Evolutionary conservation across 2,888 invertebrate species (phyloP).

Genomic region (Drosophila prostipennis): DNA sequence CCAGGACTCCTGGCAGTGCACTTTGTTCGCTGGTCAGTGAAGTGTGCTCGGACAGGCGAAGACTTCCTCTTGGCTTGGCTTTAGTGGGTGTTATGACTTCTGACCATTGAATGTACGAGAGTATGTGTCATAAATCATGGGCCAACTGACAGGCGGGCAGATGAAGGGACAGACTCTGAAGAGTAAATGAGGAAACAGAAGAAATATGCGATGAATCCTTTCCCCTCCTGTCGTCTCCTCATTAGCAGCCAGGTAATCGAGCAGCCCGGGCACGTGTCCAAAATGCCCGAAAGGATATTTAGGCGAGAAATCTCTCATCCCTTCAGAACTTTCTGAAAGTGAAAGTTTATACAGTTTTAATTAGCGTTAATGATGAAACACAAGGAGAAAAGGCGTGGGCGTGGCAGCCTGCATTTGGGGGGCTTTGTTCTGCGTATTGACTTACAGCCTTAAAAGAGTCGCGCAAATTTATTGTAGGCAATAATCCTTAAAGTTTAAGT

Average conservation of each 20-base stretch:
- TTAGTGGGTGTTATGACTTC: conserved; percentile 52
- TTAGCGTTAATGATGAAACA: conserved; percentile 77
- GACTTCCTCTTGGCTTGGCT: conserved; percentile 66
- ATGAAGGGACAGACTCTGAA: conserved; percentile 11
- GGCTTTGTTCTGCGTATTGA: conserved; percentile 47
- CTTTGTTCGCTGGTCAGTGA: conserved; percentile 7
- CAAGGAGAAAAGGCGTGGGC: conserved; percentile 27
- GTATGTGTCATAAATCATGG: conserved; percentile 70
- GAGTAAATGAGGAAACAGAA: conserved; percentile 19
- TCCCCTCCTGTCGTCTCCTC: conserved; percentile 41
- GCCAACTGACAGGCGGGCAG: conserved; percentile 54
- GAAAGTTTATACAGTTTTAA: conserved; percentile 79
- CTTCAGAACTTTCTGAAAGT: conserved; percentile 37
- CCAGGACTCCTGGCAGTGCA: conserved; percentile 25
- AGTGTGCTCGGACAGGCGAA: conserved; percentile 42
- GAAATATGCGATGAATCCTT: conserved; percentile 14
- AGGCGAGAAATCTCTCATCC: neutral
- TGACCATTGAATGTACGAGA: conserved; percentile 51
- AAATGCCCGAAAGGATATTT: conserved; percentile 33
- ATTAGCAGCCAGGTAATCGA: conserved; percentile 64
- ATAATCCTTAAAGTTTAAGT: conserved; percentile 82
- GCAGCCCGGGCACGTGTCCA: conserved; percentile 64
- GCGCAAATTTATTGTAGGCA: conserved; percentile 80
- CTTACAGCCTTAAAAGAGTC: conserved; percentile 66
- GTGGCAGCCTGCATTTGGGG: conserved; percentile 4